Conservation (phyloP, 2,113 vertebrate species). For the Alaudala cheleensis region DNA sequence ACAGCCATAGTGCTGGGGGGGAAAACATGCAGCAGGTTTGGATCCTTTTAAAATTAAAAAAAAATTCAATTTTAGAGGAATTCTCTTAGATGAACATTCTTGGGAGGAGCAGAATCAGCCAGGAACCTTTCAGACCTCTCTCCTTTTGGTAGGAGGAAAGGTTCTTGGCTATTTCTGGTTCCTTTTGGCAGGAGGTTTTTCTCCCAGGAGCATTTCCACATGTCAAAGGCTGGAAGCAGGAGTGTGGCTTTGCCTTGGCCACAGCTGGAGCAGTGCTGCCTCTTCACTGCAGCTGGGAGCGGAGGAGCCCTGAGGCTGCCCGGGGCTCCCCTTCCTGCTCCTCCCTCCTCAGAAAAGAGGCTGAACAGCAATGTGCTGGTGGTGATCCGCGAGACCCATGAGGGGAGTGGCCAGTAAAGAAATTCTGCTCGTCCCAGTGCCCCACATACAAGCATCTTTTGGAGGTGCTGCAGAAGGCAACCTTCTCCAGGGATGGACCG, state of each 20-base stretch:
- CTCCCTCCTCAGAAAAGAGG: background rate
- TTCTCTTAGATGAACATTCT: background rate
- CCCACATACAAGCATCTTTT: background rate
- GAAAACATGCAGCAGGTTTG: background rate
- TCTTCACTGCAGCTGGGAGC: background rate
- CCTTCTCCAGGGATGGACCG: background rate
- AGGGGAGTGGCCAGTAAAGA: background rate
- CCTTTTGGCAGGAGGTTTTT: background rate
- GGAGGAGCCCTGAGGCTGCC: background rate
- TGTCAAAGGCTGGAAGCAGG: background rate
- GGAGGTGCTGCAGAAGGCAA: background rate
- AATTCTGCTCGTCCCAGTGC: background rate
- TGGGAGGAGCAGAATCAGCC: background rate
- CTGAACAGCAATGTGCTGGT: background rate
- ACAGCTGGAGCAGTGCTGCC: background rate
- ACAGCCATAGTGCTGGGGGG: rapidly evolving
- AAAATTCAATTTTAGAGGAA: background rate
- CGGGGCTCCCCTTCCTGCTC: background rate
- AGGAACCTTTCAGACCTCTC: background rate
- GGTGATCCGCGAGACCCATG: background rate
- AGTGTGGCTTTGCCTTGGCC: background rate
- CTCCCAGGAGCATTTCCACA: background rate
- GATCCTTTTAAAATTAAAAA: background rate
- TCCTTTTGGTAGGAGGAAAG: background rate
- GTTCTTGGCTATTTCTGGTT: background rate